Conservation (phyloP, 2,113 vertebrate genomes). For the Pteruthius melanotis region DNA sequence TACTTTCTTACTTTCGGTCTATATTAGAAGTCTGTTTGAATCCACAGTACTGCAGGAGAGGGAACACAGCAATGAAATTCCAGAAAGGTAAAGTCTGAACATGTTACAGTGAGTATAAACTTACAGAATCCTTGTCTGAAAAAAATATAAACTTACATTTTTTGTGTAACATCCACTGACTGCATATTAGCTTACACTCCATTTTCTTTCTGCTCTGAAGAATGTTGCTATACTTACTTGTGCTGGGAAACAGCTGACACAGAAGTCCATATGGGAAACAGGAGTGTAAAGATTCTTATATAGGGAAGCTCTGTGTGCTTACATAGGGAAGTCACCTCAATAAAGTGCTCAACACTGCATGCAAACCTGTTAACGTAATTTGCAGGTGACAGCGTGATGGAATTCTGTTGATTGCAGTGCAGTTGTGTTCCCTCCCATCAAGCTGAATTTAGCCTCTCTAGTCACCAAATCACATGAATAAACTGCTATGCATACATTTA, state of each 20-base stretch:
- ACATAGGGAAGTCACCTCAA: neutral
- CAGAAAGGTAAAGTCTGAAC: neutral
- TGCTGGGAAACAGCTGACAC: neutral
- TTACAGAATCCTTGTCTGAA: neutral
- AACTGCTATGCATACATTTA: neutral
- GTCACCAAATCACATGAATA: conserved; percentile 26
- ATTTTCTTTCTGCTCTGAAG: neutral
- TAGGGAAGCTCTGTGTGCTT: neutral
- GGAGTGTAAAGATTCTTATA: neutral
- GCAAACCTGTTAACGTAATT: neutral
- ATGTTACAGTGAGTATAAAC: neutral
- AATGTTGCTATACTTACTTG: neutral
- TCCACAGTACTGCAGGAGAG: neutral
- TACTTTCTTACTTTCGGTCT: neutral
- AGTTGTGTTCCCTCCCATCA: conserved; percentile 5
- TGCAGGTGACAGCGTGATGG: neutral
- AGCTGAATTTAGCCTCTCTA: conserved; percentile 30
- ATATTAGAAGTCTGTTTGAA: neutral
- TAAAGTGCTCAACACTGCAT: neutral
- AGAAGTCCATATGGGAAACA: neutral
- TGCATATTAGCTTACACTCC: neutral
- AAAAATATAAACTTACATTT: neutral
- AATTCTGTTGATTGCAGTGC: conserved; percentile 2
- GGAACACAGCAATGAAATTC: neutral
- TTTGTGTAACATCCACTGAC: neutral